Percentiles rank a stretch among this genome's conserved stretches.
Conservation (phyloP, 35 echinoderm and acorn worm species). For the Lytechinus pictus region DNA sequence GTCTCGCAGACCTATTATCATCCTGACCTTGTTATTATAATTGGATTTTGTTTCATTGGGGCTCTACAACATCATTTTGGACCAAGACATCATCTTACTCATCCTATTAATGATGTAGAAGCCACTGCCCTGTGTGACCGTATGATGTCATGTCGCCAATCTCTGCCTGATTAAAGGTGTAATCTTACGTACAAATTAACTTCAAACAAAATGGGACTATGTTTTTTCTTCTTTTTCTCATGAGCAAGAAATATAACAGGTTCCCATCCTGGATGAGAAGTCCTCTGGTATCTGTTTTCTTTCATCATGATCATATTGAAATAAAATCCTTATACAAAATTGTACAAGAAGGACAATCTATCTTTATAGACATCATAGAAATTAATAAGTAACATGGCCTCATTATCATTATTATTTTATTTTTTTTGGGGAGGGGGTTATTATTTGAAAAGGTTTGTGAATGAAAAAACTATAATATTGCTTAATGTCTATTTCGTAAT, state of each 20-base stretch:
- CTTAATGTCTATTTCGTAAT: too few species aligned
- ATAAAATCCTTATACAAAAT: not conserved
- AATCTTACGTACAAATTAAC: not conserved
- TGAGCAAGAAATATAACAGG: too few species aligned
- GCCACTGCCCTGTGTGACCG: not conserved
- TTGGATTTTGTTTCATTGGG: not conserved
- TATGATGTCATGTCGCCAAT: not conserved
- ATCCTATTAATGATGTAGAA: not conserved
- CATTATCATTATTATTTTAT: too few species aligned
- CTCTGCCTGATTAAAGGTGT: not conserved
- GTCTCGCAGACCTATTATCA: not conserved
- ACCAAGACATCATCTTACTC: not conserved
- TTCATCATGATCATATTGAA: not conserved
- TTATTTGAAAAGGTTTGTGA: too few species aligned
- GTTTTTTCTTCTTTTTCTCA: too few species aligned
- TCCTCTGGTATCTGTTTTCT: not conserved
- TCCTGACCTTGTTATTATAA: not conserved
- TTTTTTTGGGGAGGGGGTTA: too few species aligned
- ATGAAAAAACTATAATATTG: too few species aligned
- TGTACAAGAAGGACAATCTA: not conserved
- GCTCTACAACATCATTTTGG: not conserved
- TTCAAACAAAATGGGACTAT: not conserved
- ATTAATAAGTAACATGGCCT: too few species aligned
- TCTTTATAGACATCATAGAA: not conserved
- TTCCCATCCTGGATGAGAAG: not conserved